Conservation (phyloP, 1,140 invertebrate species). For the Bicyclus anynana region DNA sequence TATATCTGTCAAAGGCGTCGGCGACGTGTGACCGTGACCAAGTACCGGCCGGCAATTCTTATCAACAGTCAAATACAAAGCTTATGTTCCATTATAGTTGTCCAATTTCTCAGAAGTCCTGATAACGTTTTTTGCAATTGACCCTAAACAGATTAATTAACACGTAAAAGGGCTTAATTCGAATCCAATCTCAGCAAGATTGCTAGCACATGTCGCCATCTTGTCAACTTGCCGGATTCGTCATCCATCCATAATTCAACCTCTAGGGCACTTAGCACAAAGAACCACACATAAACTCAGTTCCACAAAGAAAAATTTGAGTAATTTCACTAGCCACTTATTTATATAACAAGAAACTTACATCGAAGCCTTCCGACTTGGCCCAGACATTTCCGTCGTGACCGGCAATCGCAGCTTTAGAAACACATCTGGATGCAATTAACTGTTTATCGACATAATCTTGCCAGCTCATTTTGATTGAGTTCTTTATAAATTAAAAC, state of each 20-base stretch:
- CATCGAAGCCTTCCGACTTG: slow-evolving; percentile 94
- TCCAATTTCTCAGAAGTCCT: neutral
- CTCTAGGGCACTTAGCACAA: slow-evolving; percentile 9
- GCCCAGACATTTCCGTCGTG: slow-evolving; percentile 97
- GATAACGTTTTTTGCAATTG: neutral
- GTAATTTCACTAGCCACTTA: slow-evolving; percentile 38
- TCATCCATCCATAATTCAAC: slow-evolving; percentile 40
- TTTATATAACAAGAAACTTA: slow-evolving; percentile 79
- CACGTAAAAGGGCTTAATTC: neutral
- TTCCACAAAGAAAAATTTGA: slow-evolving; percentile 11
- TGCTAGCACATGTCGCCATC: slow-evolving; percentile 76
- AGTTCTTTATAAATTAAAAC: slow-evolving; percentile 74
- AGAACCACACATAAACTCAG: slow-evolving; percentile 11
- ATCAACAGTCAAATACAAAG: neutral
- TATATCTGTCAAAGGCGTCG: slow-evolving; percentile 9
- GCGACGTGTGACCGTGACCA: slow-evolving; percentile 36
- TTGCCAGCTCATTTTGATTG: slow-evolving; percentile 94
- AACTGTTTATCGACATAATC: slow-evolving; percentile 98
- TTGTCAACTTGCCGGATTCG: slow-evolving; percentile 73
- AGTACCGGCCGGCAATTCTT: slow-evolving; percentile 43
- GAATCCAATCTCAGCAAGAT: slow-evolving; percentile 51
- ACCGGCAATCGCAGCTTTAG: slow-evolving; percentile 95
- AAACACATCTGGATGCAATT: slow-evolving; percentile 93
- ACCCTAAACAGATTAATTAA: neutral
- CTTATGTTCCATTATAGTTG: neutral